Conservation (phyloP, 2,888 invertebrate genomes). For the Cheilosia pagana region DNA sequence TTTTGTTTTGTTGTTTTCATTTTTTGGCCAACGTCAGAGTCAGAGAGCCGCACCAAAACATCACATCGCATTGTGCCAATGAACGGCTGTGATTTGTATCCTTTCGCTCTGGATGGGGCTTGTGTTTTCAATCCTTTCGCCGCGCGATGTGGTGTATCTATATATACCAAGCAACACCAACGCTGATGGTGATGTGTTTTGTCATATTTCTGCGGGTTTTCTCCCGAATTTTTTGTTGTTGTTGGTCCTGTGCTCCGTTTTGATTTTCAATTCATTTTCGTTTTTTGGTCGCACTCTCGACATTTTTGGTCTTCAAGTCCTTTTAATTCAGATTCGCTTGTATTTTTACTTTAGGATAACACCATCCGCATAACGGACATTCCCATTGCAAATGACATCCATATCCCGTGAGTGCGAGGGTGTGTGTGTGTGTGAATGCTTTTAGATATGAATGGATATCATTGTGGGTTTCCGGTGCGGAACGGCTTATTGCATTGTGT, state of each 20-base stretch:
- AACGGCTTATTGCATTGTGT: conserved; percentile 72
- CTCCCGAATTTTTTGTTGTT: conserved; percentile 6
- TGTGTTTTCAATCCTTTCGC: conserved; percentile 29
- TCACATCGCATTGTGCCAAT: conserved; percentile 55
- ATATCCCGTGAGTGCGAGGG: conserved; percentile 33
- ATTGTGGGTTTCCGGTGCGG: conserved; percentile 68
- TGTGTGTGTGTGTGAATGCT: conserved; percentile 23
- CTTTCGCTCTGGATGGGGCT: conserved; percentile 27
- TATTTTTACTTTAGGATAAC: conserved; percentile 32
- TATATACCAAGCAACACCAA: conserved; percentile 4
- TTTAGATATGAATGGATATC: conserved; percentile 64
- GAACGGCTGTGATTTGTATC: conserved; percentile 57
- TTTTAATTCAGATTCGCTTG: conserved; percentile 45
- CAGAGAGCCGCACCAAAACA: conserved; percentile 34
- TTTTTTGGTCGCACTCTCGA: conserved; percentile 15
- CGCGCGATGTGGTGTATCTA: background rate
- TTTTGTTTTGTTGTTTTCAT: conserved; percentile 21
- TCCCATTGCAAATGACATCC: conserved; percentile 46
- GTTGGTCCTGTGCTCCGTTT: conserved; percentile 5
- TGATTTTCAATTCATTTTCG: conserved; percentile 59
- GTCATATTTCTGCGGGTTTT: conserved; percentile 49
- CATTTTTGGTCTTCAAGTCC: conserved; percentile 38
- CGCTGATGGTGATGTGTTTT: conserved; percentile 49
- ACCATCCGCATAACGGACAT: conserved; percentile 58
- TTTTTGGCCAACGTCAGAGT: conserved; percentile 21